phyloP scores from a whole-genome alignment of 2,797 vertebrate genomes.

The Staurois parvus region DNA sequence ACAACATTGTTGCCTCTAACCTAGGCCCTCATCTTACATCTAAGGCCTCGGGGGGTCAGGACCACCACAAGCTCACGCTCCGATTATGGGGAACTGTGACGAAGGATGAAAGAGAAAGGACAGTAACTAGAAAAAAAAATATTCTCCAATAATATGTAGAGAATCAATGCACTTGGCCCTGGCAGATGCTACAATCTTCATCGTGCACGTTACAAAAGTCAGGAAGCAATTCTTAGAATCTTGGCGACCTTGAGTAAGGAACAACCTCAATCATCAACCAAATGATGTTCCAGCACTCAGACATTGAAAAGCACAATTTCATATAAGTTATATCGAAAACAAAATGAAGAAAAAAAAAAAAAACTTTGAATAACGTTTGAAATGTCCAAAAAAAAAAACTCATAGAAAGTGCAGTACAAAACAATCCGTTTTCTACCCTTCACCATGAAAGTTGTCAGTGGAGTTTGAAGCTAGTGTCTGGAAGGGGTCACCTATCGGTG shows the following conservation, averaged over 20 bases:
- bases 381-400: not conserved
- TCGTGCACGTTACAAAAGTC: not conserved
- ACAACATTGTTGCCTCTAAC: conserved; percentile 13
- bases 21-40: conserved; percentile 24
- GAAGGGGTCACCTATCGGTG: not conserved
- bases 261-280: not conserved
- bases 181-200: not conserved
- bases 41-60: conserved; percentile 23
- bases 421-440: conserved; percentile 11
- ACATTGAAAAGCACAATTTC: not conserved
- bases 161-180: not conserved
- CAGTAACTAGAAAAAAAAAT: not conserved
- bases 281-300: not conserved
- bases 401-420: conserved; percentile 49
- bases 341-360: not conserved
- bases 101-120: not conserved
- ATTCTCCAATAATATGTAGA: not conserved
- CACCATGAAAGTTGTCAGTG: not conserved
- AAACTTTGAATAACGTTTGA: not conserved
- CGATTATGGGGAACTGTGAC: not conserved
- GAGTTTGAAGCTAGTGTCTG: not conserved
- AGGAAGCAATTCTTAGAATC: not conserved
- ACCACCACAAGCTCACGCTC: not conserved
- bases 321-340: conserved; percentile 13
- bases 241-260: not conserved